phyloP scores from a whole-genome alignment of 2,888 invertebrate genomes.

The Sialis fuliginosa region DNA sequence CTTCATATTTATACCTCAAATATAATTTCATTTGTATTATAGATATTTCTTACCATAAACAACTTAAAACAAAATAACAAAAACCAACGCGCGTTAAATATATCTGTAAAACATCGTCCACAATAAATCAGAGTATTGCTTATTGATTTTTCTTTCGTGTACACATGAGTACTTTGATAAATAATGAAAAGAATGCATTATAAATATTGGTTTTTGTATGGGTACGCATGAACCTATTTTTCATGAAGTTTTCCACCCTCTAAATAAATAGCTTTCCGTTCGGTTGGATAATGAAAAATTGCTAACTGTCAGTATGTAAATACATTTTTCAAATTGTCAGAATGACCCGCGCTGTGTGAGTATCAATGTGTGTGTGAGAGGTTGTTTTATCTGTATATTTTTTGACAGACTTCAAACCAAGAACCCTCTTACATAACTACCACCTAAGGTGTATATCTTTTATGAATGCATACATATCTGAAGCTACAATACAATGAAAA shows the following conservation, averaged over 20 bases:
- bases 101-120: too few species aligned
- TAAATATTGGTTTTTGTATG: slow-evolving; percentile 21
- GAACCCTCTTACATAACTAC: not conserved
- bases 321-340: slow-evolving; percentile 4
- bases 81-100: too few species aligned
- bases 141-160: not conserved
- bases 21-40: too few species aligned
- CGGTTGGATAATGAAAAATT: slow-evolving; percentile 3
- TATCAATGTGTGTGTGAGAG: not conserved
- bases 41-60: too few species aligned
- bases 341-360: slow-evolving; percentile 1
- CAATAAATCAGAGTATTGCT: too few species aligned
- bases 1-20: too few species aligned
- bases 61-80: too few species aligned
- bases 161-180: slow-evolving; percentile 12
- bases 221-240: slow-evolving; percentile 22
- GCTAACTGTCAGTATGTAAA: slow-evolving; percentile 6
- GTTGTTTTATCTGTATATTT: not conserved
- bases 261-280: slow-evolving; percentile 14
- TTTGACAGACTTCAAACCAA: not conserved
- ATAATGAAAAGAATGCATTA: slow-evolving; percentile 21
- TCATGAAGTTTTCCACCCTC: slow-evolving; percentile 18
- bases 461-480: too few species aligned
- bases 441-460: not conserved
- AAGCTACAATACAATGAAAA: too few species aligned